Percentiles rank a stretch among this genome's conserved stretches.
Evolutionary conservation across 2,888 invertebrate genomes (phyloP).

Genomic region (Helleia helle): DNA sequence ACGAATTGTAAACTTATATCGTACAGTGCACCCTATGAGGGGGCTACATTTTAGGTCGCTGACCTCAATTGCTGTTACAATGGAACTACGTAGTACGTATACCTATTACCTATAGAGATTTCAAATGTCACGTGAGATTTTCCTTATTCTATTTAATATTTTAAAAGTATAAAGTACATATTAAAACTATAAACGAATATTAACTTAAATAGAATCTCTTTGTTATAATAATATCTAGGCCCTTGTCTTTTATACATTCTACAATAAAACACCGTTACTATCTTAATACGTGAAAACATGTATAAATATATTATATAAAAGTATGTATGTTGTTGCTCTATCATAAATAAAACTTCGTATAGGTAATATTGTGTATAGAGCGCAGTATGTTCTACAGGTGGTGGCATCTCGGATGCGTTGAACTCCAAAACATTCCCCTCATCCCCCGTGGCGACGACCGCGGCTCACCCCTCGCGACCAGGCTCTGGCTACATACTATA

Average conservation of each 20-base stretch:
- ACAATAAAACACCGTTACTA: too few species aligned
- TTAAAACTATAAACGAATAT: too few species aligned
- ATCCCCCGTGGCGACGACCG: constrained; percentile 19
- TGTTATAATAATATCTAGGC: too few species aligned
- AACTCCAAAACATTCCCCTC: constrained; percentile 50
- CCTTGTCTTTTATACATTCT: too few species aligned
- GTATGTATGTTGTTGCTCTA: too few species aligned
- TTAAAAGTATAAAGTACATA: too few species aligned
- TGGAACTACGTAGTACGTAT: too few species aligned
- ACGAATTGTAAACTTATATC: constrained; percentile 20
- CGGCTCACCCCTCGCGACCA: constrained; percentile 31
- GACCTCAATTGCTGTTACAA: constrained; percentile 33
- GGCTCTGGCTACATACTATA: constrained; percentile 32
- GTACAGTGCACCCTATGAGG: constrained; percentile 56
- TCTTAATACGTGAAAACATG: too few species aligned
- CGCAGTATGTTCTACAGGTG: constrained; percentile 7
- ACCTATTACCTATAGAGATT: neutral
- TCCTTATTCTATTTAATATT: too few species aligned
- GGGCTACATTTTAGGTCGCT: constrained; percentile 57
- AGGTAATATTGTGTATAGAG: constrained; percentile 2
- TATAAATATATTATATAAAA: too few species aligned
- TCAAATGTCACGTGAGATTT: too few species aligned
- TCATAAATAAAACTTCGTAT: neutral
- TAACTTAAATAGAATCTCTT: too few species aligned
- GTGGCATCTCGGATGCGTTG: constrained; percentile 36